phyloP scores from a whole-genome alignment of 2,797 vertebrate genomes.

The Myotis findleyi region DNA sequence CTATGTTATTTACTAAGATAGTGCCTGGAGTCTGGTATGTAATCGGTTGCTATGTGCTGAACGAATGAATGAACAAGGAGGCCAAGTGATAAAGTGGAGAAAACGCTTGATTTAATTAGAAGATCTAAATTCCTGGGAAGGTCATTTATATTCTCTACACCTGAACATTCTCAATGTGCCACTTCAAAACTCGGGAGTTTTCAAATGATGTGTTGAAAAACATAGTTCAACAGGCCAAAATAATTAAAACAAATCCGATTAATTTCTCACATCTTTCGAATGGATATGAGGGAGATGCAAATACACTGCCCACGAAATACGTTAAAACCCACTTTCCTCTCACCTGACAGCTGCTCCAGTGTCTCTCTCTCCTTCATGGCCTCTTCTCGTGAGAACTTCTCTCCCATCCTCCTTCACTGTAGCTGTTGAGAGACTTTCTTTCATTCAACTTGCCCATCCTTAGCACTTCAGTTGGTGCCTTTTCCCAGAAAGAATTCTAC shows the following conservation, averaged over 20 bases:
- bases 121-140: constrained; percentile 15
- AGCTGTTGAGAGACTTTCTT: not conserved
- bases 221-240: not conserved
- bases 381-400: not conserved
- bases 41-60: not conserved
- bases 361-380: not conserved
- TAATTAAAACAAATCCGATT: constrained; percentile 18
- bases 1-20: not conserved
- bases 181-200: not conserved
- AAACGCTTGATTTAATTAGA: constrained; percentile 30
- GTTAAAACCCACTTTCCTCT: not conserved
- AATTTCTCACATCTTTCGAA: not conserved
- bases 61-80: not conserved
- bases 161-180: not conserved
- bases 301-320: not conserved
- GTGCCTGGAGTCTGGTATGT: not conserved
- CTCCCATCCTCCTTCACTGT: not conserved
- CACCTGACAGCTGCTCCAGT: fast-evolving
- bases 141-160: constrained; percentile 10
- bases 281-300: not conserved
- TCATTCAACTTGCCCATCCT: too few relatives aligned
- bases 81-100: not conserved
- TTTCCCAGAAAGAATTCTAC: not conserved
- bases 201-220: not conserved
- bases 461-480: not conserved